Base-by-base conservation (phyloP, 2,888 invertebrate species). In the Caenorhabditis afra region DNA sequence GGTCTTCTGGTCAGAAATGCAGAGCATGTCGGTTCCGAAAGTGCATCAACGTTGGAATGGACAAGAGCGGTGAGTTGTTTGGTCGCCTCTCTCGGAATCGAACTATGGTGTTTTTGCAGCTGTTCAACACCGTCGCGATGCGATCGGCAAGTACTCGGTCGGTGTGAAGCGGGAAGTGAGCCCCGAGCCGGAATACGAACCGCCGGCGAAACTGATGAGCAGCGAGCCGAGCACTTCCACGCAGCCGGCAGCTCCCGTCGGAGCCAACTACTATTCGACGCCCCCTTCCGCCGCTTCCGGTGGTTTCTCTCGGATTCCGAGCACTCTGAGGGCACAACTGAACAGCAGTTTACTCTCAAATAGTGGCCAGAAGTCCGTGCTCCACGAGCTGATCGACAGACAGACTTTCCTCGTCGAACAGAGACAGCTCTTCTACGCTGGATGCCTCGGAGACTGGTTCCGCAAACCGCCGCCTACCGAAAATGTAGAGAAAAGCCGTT, bases 91-190 rank as follows among this genome's bases (percentile, higher is more conserved):
- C 18, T 18, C 14, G n/a, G n/a, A 57, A 45, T n/a, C n/a, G 29
- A 66, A 44, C 14, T 29, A 57, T 45, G 37, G 45, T 67, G 41
- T 59, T 62, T n/a, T 53, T 79, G 45, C 66, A 86, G 87, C 87
- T 20, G 88, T 88, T 16, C 88, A 88, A 83, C 87, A 86, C 37
- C 82, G 88, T 18, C 76, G 88, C 12, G 88, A 88, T 47, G 88
- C 88, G 5, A 88, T 88, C 23, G 88, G 88, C 8, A 87, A 86
- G 64, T 88, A 87, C 66, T 87, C 87, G 10, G 78, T 79, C 4
- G 82, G 79, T 16, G 81, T 85, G 44, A 85, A 87, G 57, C 64
- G 81, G 44, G 86, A 86, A 62, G 16, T 62, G 22, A 73, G 61
- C 41, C 66, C 78, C 12, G 79, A 79, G 45, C 14, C 18, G 2